Base-by-base conservation (phyloP, 2,797 vertebrate genomes). In the Gadopsis bispinosus region DNA sequence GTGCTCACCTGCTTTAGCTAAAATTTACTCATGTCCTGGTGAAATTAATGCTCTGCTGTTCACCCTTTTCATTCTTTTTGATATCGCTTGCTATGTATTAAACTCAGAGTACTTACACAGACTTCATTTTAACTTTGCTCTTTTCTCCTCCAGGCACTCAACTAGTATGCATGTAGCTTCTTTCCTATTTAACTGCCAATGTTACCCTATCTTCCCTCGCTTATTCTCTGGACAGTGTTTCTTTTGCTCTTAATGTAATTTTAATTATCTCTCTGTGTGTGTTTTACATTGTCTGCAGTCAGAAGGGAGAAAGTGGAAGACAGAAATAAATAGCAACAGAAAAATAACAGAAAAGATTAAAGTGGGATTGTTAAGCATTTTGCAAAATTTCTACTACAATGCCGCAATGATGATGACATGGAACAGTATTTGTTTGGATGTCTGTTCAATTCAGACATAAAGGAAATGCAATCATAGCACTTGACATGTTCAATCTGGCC, bases 1-100 rank as follows among this genome's bases (percentile, higher is more conserved):
- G 26, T 68, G 71, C 59, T 67, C 59, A 55, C 62, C 17, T 55
- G 51, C 67, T 66, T 65, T 35, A 55, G 29, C 47, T 72, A 50
- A 61, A 26, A 43, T 71, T 41, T 68, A 75, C 14, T 69, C 19
- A 29, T 3, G 5, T 69, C 19, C 22, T 3, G 5, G 22, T 72
- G 51, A 43, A 83, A 69, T 45, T 2, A 65, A 62, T 20, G 12
- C 47, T 26, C 37, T 37, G 73, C 55, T 72, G 26, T 26, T 26
- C 26, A 26, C 31, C 62, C n/a, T 37, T 4, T 58, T 65, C 26
- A 12, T 54, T 54, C 35, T 65, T 61, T 72, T 11, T 65, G n/a
- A 53, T 61, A 62, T 33, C 19, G 0, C 39, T 20, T 22, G 7
- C 53, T 14, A 45, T 39, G 48, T 20, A 73, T 37, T 2, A 37